Base-by-base conservation (phyloP, 2,797 vertebrate species). In the Enteromius thamalakanensis region DNA sequence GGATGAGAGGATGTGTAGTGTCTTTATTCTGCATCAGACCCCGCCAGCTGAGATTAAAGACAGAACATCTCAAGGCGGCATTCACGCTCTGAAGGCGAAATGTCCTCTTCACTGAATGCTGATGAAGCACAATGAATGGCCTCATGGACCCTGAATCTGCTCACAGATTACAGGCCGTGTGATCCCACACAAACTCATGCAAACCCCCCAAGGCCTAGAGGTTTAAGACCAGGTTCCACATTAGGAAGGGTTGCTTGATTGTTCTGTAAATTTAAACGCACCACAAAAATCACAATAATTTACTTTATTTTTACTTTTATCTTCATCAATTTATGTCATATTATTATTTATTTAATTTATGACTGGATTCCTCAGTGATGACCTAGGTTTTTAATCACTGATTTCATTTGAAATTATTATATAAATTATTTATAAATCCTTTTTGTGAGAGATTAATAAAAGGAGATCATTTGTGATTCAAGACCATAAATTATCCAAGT, bases 11-110 rank as follows among this genome's bases (percentile, higher is more conserved):
- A 91, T 92, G 91, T 94, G 90, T 91, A 89, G 84, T 90, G 92
- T 95, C 95, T 96, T 96, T 96, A 95, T 96, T 93, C 93, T 94
- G 94, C 94, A 96, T 94, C 95, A 96, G 95, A 96, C 85, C 93
- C 92, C 91, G 89, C 94, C 92, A 93, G 94, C 96, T 96, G 95
- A 96, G 95, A 96, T 97, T 96, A 97, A 96, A 96, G 95, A 92
- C 93, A 95, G 94, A 92, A 88, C 93, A 89, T 95, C 92, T 93
- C 91, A 92, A 94, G 94, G 95, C 92, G 94, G 95, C 94, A 96
- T 96, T 96, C 96, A 96, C 94, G 94, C 94, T 94, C 92, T 89
- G 89, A 93, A 94, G 93, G 94, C 92, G 90, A 91, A 89, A 88
- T 87, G 92, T 92, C 91, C 92, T 93, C 94, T 84, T 93, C 91